Base-by-base conservation (phyloP, 2,113 vertebrate genomes). In the Carassius gibelio region DNA sequence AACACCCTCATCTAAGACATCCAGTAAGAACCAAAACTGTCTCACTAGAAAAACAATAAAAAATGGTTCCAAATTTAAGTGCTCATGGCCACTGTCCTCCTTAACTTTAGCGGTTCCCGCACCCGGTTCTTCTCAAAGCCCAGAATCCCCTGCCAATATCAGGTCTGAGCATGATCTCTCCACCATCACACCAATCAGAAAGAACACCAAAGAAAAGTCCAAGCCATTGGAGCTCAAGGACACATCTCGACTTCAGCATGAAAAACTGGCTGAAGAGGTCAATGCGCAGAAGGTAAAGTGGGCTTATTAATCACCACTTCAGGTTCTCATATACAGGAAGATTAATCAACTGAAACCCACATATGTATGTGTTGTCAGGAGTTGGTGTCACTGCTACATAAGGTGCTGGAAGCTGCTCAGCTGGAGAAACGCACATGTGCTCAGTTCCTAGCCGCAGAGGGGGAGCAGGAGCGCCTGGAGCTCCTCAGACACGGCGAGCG, bases 371-470 rank as follows among this genome's bases (percentile, higher is more conserved):
- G 42, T 72, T 78, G 21, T 74, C 57, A 99, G 98, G 97, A 99
- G 88, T 91, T 98, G 88, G 97, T 99, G 66, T 95, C 93, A 91
- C 94, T 99, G 90, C 95, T 99, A 2, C 97, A 99, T 87, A 97
- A 96, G 90, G 95, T 97, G 0, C 90, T 99, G 88, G 97, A 98
- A 90, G 95, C 96, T 0, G 94, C 97, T 38, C 97, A 98, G 93
- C 95, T 95, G 88, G 97, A 99, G 93, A 99, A 98, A 82, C 89
- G 96, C 76, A 94, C 93, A 0, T 96, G 96, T 86, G 92, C 91
- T 0, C 93, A 94, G 9, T 98, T 96, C 88, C 85, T 98, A 87
- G 89, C 95, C 0, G 95, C 92, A 0, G 45, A 94, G 0, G 93
- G 92, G 1, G 96, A 99, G 78, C 93, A 95, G 89, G 94, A 96